A percentile compares a stretch with the other conserved stretches of the same genome.
Evolutionary conservation across 2,888 invertebrate genomes (phyloP).

Genomic region (Achlya flavicornis): DNA sequence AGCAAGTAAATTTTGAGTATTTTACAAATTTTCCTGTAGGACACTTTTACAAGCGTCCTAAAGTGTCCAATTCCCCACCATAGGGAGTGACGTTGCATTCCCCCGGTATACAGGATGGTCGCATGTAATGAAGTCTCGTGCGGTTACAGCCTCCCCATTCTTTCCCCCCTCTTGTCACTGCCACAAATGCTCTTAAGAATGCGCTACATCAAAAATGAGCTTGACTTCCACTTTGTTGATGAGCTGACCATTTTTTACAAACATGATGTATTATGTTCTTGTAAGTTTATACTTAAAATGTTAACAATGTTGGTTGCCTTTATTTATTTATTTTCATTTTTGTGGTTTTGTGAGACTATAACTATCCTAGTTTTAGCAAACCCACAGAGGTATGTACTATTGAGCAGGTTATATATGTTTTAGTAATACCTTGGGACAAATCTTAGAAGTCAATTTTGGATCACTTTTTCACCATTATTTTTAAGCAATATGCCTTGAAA

Average conservation of each 20-base stretch:
- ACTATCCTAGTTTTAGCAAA: too few species aligned
- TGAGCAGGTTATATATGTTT: too few species aligned
- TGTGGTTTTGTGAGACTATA: too few species aligned
- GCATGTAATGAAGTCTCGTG: conserved; percentile 72
- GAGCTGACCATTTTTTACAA: background rate
- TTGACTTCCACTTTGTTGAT: conserved; percentile 1
- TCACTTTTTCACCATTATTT: too few species aligned
- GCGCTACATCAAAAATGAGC: conserved; percentile 21
- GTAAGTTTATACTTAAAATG: background rate
- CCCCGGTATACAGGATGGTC: conserved; percentile 47
- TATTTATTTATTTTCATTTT: too few species aligned
- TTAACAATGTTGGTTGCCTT: too few species aligned
- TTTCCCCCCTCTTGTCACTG: conserved; percentile 40
- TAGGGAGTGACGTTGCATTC: conserved; percentile 59
- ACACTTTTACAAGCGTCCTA: conserved; percentile 1
- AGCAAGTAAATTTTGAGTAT: background rate
- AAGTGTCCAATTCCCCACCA: conserved; percentile 25
- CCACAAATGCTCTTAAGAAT: conserved; percentile 42
- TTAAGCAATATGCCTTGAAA: too few species aligned
- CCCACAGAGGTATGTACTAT: too few species aligned
- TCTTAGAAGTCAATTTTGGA: too few species aligned
- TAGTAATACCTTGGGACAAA: too few species aligned
- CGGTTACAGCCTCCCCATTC: conserved; percentile 50
- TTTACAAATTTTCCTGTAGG: background rate
- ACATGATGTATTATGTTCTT: background rate